Conservation (phyloP, 2,888 invertebrate species). For the Cheilosia variabilis region DNA sequence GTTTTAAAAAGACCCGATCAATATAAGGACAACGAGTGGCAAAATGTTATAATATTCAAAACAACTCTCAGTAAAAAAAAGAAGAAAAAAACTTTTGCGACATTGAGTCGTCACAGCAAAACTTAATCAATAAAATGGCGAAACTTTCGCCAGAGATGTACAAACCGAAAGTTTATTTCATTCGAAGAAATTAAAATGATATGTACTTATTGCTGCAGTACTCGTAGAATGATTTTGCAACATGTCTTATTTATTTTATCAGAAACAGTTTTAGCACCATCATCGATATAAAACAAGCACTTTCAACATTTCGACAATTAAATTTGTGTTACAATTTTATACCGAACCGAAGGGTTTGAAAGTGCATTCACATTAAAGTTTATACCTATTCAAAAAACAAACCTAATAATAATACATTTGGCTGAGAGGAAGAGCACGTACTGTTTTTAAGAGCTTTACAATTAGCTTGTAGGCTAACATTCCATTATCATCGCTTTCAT, state of each 20-base stretch:
- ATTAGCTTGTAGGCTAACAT: too few relatives aligned
- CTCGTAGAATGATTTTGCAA: neutral
- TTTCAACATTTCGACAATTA: too few relatives aligned
- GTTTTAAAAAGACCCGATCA: constrained; percentile 29
- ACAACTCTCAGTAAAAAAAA: too few relatives aligned
- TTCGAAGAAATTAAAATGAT: neutral
- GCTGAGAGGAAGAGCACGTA: too few relatives aligned
- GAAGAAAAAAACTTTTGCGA: constrained; percentile 47
- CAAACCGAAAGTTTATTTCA: neutral
- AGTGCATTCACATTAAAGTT: too few relatives aligned
- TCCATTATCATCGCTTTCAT: too few relatives aligned
- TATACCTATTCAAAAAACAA: too few relatives aligned
- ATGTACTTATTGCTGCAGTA: neutral
- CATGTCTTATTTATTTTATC: neutral
- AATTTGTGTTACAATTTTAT: too few relatives aligned
- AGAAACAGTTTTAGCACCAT: neutral
- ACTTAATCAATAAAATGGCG: constrained; percentile 34
- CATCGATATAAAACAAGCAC: neutral
- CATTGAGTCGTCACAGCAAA: constrained; percentile 41
- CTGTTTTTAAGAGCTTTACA: too few relatives aligned
- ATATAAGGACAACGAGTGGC: neutral
- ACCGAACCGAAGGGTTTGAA: too few relatives aligned
- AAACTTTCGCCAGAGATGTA: constrained; percentile 25
- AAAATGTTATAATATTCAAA: constrained; percentile 28
- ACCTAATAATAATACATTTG: too few relatives aligned